phyloP scores from a whole-genome alignment of 2,888 invertebrate species.

The Laspeyria flexula region DNA sequence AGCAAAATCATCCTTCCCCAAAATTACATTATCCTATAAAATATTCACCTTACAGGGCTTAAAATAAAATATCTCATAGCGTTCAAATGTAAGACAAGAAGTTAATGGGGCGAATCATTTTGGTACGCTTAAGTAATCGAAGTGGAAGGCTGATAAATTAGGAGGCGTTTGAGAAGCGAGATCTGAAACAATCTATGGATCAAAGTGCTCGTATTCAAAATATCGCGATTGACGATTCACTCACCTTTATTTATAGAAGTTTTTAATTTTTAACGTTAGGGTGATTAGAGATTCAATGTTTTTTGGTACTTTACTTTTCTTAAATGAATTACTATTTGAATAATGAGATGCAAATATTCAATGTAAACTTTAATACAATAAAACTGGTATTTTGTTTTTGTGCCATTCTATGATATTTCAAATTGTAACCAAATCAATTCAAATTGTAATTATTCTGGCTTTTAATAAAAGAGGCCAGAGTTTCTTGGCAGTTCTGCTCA shows the following conservation, averaged over 20 bases:
- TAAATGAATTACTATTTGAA: too few species aligned
- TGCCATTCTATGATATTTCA: too few species aligned
- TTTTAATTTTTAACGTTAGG: conserved; percentile 1
- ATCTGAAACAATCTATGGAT: conserved; percentile 54
- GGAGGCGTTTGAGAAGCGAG: conserved; percentile 45
- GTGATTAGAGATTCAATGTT: not conserved
- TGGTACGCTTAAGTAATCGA: conserved; percentile 69
- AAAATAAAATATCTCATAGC: conserved; percentile 53
- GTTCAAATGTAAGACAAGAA: conserved; percentile 64
- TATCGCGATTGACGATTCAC: conserved; percentile 36
- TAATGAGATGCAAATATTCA: too few species aligned
- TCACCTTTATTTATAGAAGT: conserved; percentile 35
- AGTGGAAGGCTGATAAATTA: conserved; percentile 79
- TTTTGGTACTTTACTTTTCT: too few species aligned
- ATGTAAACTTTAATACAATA: too few species aligned
- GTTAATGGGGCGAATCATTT: conserved; percentile 78
- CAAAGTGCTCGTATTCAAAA: conserved; percentile 51
- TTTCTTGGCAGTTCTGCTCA: too few species aligned
- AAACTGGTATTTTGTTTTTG: too few species aligned
- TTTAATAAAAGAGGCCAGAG: too few species aligned
- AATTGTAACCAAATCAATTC: too few species aligned
- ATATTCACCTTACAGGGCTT: conserved; percentile 37
- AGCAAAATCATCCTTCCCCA: not conserved
- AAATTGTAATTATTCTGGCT: too few species aligned
- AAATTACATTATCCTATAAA: conserved; percentile 29